Conservation (phyloP, 2,888 invertebrate genomes). For the Tuberolachnus salignus region DNA sequence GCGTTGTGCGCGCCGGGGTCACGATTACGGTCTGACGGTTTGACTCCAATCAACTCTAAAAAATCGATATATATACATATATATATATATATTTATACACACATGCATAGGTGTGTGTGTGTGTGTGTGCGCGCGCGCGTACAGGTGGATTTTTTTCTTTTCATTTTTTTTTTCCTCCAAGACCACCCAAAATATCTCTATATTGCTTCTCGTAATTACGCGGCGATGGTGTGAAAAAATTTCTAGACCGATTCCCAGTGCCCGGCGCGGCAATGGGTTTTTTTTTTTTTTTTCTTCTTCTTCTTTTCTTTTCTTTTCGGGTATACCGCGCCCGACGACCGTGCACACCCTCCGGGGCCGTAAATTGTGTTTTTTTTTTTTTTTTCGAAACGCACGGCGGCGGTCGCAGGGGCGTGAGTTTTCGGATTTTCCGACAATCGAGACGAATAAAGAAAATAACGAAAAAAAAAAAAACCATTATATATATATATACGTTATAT, state of each 20-base stretch:
- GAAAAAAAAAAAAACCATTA: constrained; percentile 15
- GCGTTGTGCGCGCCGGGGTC: constrained; percentile 31
- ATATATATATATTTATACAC: not conserved
- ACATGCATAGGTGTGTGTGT: not conserved
- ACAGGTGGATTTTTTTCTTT: constrained; percentile 35
- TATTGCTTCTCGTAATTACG: constrained; percentile 47
- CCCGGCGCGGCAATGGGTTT: too few relatives aligned
- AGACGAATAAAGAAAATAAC: constrained; percentile 17
- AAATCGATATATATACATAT: constrained; percentile 47
- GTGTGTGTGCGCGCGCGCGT: not conserved
- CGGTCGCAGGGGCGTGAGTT: constrained; percentile 42
- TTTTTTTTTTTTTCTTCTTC: not conserved
- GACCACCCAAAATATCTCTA: constrained; percentile 54
- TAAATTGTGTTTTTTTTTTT: constrained; percentile 43
- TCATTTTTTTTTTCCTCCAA: constrained; percentile 1
- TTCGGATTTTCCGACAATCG: constrained; percentile 36
- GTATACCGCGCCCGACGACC: constrained; percentile 30
- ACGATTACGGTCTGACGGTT: constrained; percentile 55
- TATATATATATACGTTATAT: constrained; percentile 10
- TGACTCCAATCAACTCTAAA: constrained; percentile 55
- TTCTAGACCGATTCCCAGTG: constrained; percentile 53
- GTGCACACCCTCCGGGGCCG: too few relatives aligned
- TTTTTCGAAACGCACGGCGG: not conserved
- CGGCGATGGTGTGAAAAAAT: constrained; percentile 55
- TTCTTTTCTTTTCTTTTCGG: not conserved